Conservation (phyloP, 2,797 vertebrate genomes). For the Synaphobranchus kaupii region DNA sequence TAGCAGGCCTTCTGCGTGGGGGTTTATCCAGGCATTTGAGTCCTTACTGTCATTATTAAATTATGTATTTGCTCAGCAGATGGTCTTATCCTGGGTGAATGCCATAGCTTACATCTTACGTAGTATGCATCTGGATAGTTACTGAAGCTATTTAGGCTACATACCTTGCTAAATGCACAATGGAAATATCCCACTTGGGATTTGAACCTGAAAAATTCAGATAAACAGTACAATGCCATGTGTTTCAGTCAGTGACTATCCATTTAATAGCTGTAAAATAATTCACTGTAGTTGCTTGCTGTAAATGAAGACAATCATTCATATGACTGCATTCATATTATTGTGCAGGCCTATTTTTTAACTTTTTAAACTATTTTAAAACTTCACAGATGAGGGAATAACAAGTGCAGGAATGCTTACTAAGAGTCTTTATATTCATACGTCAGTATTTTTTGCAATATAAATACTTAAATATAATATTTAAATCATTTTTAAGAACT, state of each 20-base stretch:
- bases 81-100: not conserved
- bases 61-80: conserved; percentile 16
- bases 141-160: not conserved
- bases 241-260: not conserved
- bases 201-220: not conserved
- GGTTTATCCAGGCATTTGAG: conserved; percentile 18
- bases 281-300: not conserved
- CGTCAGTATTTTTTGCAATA: not conserved
- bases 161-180: not conserved
- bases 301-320: not conserved
- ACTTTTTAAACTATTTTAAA: no score
- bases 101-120: not conserved
- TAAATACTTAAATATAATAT: not conserved
- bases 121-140: not conserved
- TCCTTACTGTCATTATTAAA: conserved; percentile 12
- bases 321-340: not conserved
- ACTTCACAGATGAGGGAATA: not conserved
- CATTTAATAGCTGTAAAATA: not conserved
- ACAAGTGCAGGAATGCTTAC: not conserved
- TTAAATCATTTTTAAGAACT: not conserved
- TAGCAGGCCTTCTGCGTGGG: not conserved
- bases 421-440: not conserved
- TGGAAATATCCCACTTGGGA: not conserved
- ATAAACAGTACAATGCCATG: not conserved
- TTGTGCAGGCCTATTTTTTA: no score